These are phyloP conservation scores for Natrix natrix DNA, from an alignment of 2,797 vertebrate species.

Conservation along the genomic window DNA sequence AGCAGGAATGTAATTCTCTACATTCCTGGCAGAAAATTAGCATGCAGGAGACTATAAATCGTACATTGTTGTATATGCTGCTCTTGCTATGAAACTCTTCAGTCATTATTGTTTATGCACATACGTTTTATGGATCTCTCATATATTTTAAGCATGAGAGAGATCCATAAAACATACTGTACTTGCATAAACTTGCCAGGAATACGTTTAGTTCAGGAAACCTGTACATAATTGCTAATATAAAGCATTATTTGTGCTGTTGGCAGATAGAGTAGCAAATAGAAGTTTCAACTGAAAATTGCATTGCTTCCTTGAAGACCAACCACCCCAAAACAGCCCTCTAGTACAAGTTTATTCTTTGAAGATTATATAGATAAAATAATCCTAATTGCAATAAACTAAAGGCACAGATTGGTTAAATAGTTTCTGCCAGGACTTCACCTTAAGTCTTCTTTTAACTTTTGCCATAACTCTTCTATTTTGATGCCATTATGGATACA, in stretches of 20 bases:
- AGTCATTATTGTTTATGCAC: neutral
- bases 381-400: neutral
- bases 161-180: neutral
- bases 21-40: neutral
- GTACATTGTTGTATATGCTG: neutral
- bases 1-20: neutral
- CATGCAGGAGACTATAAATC: neutral
- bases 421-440: neutral
- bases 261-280: neutral
- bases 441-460: neutral
- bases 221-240: neutral
- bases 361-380: neutral
- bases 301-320: neutral
- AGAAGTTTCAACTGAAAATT: neutral
- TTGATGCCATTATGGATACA: neutral
- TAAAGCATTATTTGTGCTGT: neutral
- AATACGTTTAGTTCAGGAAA: neutral
- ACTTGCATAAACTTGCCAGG: neutral
- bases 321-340: neutral
- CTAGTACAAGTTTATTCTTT: neutral
- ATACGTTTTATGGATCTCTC: neutral
- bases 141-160: neutral
- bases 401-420: neutral
- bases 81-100: constrained; percentile 3
- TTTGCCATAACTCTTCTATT: neutral